phyloP scores from a whole-genome alignment of 2,113 vertebrate genomes.

The Phalacrocorax pelagicus region DNA sequence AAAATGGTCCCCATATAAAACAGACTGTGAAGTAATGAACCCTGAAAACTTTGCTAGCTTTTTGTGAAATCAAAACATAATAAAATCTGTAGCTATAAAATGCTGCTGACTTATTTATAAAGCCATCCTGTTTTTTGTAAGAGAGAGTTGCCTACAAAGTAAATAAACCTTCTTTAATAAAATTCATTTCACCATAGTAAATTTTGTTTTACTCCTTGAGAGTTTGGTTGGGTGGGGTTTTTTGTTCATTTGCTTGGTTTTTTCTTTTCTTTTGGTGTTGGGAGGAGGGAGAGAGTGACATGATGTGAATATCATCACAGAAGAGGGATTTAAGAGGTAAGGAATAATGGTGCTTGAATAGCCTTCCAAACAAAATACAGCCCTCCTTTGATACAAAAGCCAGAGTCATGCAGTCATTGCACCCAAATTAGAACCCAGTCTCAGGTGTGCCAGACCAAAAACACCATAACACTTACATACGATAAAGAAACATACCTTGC shows the following conservation, averaged over 20 bases:
- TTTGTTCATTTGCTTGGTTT: fast-evolving
- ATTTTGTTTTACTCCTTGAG: neutral
- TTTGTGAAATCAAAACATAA: neutral
- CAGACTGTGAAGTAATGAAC: neutral
- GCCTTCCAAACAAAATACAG: neutral
- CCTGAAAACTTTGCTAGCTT: neutral
- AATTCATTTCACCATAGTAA: neutral
- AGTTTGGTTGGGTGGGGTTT: fast-evolving
- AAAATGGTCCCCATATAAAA: neutral
- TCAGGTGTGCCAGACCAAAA: neutral
- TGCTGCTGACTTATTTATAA: neutral
- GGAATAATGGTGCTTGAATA: neutral
- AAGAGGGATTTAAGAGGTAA: neutral
- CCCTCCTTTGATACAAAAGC: neutral
- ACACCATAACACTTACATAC: neutral
- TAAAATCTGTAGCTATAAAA: neutral
- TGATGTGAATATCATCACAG: neutral
- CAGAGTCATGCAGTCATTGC: neutral
- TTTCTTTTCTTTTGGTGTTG: neutral
- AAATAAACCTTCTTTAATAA: neutral
- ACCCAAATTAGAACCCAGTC: neutral
- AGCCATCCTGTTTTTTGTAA: neutral
- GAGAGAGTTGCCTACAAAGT: neutral
- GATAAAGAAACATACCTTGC: neutral
- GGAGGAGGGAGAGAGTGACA: neutral